A percentile compares a stretch with the other conserved stretches of the same genome.
Conservation (phyloP, 2,797 vertebrate species). For the Sebastes wilsoni region DNA sequence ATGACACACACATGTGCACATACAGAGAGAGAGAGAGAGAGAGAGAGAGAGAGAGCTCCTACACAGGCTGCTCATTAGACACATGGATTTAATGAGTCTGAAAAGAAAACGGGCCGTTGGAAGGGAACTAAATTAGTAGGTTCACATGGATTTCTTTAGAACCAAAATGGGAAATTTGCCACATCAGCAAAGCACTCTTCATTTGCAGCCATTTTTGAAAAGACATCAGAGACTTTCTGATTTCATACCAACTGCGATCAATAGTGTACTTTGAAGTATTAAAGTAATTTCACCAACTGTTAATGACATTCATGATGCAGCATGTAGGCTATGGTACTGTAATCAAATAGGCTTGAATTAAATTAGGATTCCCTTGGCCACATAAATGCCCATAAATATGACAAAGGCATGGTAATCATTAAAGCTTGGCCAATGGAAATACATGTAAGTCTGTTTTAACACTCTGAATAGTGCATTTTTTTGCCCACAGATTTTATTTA, state of each 20-base stretch:
- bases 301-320: constrained; percentile 55
- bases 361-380: constrained; percentile 56
- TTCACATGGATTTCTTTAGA: constrained; percentile 83
- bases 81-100: constrained; percentile 89
- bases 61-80: constrained; percentile 72
- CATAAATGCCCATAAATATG: constrained; percentile 58
- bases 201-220: constrained; percentile 77
- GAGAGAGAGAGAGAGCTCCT: constrained; percentile 3
- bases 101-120: constrained; percentile 86
- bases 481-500: constrained; percentile 52
- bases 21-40: background rate
- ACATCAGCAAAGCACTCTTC: constrained; percentile 81
- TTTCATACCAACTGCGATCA: constrained; percentile 64
- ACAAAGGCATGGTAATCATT: constrained; percentile 66
- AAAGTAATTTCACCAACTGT: constrained; percentile 51
- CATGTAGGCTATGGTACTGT: constrained; percentile 33
- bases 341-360: constrained; percentile 53
- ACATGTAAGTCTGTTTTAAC: constrained; percentile 32
- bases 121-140: constrained; percentile 87
- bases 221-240: constrained; percentile 74
- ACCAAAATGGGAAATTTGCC: constrained; percentile 79
- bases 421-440: constrained; percentile 51
- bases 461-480: constrained; percentile 28
- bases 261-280: constrained; percentile 39
- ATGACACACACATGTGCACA: constrained; percentile 29